These are phyloP conservation scores for Halictus ligatus DNA, from an alignment of 2,888 invertebrate genomes.

Conservation along the genomic window DNA sequence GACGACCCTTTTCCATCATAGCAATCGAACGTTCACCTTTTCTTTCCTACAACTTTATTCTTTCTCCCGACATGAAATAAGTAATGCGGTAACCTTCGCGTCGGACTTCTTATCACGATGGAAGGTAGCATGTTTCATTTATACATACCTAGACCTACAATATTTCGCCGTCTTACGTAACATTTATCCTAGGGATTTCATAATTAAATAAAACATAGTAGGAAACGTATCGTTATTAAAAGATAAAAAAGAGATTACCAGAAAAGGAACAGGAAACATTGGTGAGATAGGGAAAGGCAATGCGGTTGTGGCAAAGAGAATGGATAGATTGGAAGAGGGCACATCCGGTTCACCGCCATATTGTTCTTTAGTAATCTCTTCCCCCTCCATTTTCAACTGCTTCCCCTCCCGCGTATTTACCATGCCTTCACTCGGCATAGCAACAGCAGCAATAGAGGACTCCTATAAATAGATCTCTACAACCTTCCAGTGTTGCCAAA, in stretches of 20 bases:
- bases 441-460: conserved; percentile 78
- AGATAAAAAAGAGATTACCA: conserved; percentile 5
- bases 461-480: conserved; percentile 79
- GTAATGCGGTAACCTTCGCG: conserved; percentile 48
- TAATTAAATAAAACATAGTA: conserved; percentile 42
- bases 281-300: conserved; percentile 46
- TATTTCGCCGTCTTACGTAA: conserved; percentile 53
- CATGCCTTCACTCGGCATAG: conserved; percentile 75
- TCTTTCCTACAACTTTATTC: background rate
- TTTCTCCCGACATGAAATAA: background rate
- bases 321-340: conserved; percentile 65
- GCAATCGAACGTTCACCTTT: conserved; percentile 2
- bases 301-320: conserved; percentile 62
- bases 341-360: conserved; percentile 70
- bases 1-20: conserved; percentile 20
- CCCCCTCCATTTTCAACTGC: conserved; percentile 50
- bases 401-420: conserved; percentile 50
- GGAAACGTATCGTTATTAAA: background rate
- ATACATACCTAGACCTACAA: conserved; percentile 12
- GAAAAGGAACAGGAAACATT: conserved; percentile 8
- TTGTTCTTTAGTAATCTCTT: conserved; percentile 67
- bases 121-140: conserved; percentile 37
- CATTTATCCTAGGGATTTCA: conserved; percentile 32
- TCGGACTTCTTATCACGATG: conserved; percentile 34
- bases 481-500: conserved; percentile 79